Evolutionary conservation across 1,140 invertebrate species (phyloP).

Genomic region (Drosophila nigromelanica): DNA sequence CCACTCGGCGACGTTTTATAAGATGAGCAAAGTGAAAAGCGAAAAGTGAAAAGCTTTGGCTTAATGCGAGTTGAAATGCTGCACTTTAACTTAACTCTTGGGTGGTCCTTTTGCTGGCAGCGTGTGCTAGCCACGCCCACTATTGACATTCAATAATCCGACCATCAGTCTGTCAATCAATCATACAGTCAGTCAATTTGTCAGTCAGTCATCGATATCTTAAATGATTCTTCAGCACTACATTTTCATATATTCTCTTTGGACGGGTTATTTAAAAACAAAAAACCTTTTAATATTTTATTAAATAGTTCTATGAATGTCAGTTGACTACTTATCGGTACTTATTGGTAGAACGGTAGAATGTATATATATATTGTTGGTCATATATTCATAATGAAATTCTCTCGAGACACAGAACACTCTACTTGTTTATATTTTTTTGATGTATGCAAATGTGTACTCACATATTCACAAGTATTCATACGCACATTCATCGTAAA

Average conservation of each 20-base stretch:
- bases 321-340: too few species aligned
- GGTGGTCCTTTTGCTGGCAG: constrained; percentile 1
- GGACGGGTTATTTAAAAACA: too few species aligned
- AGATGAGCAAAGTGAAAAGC: constrained; percentile 59
- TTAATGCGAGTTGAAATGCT: constrained; percentile 74
- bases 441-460: too few species aligned
- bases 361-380: background rate
- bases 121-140: background rate
- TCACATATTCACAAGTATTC: too few species aligned
- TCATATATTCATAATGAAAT: background rate
- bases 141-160: constrained; percentile 8
- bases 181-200: constrained; percentile 1
- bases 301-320: too few species aligned
- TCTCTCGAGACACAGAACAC: background rate
- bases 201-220: background rate
- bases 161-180: constrained; percentile 7
- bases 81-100: constrained; percentile 53
- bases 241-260: background rate
- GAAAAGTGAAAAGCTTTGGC: constrained; percentile 48
- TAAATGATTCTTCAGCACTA: background rate
- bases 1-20: constrained; percentile 32
- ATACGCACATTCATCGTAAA: too few species aligned
- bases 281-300: background rate
- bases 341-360: too few species aligned
- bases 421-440: constrained; percentile 1